Evolutionary conservation across 2,888 invertebrate genomes (phyloP).

Genomic region (Eupithecia exiguata): DNA sequence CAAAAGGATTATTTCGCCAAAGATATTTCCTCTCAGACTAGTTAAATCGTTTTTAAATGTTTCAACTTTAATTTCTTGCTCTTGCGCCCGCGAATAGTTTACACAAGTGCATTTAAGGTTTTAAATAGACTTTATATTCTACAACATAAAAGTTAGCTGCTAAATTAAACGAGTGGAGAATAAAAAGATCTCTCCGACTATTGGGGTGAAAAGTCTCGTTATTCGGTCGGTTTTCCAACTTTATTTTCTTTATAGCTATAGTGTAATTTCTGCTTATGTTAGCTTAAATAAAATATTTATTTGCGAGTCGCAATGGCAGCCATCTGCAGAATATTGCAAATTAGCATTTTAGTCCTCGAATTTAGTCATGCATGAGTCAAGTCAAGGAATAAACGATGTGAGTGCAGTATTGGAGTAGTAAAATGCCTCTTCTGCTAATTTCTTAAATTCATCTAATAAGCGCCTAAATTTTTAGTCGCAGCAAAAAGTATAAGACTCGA

Average conservation of each 20-base stretch:
- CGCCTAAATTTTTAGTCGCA: not conserved
- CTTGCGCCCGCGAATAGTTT: slow-evolving; percentile 16
- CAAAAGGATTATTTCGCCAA: not conserved
- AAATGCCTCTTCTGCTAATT: not conserved
- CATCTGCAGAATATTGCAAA: not conserved
- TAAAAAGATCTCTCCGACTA: slow-evolving; percentile 3
- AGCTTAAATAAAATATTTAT: slow-evolving; percentile 4
- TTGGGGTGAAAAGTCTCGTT: slow-evolving; percentile 7
- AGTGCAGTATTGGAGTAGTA: not conserved
- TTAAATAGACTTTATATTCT: slow-evolving; percentile 8
- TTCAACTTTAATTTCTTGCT: slow-evolving; percentile 25
- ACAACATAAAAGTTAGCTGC: slow-evolving; percentile 8
- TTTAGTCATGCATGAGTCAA: not conserved
- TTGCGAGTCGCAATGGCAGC: not conserved
- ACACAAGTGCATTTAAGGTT: slow-evolving; percentile 17
- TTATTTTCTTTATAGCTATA: slow-evolving; percentile 14
- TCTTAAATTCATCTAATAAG: not conserved
- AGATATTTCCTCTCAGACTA: not conserved
- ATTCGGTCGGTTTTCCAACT: slow-evolving; percentile 7
- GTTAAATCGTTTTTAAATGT: slow-evolving; percentile 25
- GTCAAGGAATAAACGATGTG: not conserved
- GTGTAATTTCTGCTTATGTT: not conserved
- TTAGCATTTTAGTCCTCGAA: not conserved
- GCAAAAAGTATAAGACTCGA: not conserved
- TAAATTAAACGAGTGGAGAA: slow-evolving; percentile 4